phyloP scores from a whole-genome alignment of 2,797 vertebrate species.

The Acanthiza pusilla region DNA sequence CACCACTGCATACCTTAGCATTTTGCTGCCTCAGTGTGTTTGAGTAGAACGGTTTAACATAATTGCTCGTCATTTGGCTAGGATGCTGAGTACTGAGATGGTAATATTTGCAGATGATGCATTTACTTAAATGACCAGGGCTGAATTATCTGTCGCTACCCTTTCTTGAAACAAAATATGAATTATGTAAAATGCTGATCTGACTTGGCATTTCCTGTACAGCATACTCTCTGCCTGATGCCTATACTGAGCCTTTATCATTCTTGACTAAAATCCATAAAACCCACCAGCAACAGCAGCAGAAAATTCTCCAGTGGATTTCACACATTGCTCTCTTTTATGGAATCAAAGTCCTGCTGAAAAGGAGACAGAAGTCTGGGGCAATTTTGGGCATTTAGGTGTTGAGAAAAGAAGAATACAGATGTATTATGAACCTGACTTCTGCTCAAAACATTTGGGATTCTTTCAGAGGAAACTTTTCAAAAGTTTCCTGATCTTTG shows the following conservation, averaged over 20 bases:
- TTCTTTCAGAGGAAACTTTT: not conserved
- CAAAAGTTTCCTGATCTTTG: not conserved
- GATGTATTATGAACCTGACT: not conserved
- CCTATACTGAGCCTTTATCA: not conserved
- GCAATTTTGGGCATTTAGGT: not conserved
- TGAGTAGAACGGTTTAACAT: slow-evolving; percentile 1
- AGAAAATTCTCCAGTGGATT: not conserved
- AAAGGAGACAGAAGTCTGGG: not conserved
- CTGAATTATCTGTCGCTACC: slow-evolving; percentile 22
- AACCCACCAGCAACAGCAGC: not conserved
- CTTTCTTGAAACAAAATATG: slow-evolving; percentile 2
- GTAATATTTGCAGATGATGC: slow-evolving; percentile 35
- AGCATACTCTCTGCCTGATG: not conserved
- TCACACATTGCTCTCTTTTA: not conserved
- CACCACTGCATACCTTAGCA: not conserved
- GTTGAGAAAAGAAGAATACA: not conserved
- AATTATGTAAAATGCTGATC: not conserved
- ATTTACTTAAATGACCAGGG: slow-evolving; percentile 30
- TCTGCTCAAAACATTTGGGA: not conserved
- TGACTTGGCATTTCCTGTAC: slow-evolving; percentile 1
- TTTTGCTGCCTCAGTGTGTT: not conserved
- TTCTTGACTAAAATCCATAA: not conserved
- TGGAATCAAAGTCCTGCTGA: not conserved
- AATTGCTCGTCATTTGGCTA: slow-evolving; percentile 2
- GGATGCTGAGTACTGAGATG: not conserved